Conservation (phyloP, 2,888 invertebrate species). For the Bembecia ichneumoniformis region DNA sequence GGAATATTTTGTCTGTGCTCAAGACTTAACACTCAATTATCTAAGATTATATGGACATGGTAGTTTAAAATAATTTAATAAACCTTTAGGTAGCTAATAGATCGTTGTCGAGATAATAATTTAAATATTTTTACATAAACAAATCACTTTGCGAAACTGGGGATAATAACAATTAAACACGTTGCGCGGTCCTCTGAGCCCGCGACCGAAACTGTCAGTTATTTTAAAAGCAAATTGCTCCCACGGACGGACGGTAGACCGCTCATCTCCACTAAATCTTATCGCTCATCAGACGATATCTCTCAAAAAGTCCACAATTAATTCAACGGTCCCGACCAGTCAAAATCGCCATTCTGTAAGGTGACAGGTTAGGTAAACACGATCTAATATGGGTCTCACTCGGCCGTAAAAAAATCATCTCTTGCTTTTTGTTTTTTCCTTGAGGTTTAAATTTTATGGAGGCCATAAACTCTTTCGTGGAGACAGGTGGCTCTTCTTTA, state of each 20-base stretch:
- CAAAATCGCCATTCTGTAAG: conserved; percentile 69
- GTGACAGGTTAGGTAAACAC: conserved; percentile 72
- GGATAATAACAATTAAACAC: conserved; percentile 43
- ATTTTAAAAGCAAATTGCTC: conserved; percentile 42
- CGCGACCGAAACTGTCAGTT: conserved; percentile 38
- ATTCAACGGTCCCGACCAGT: conserved; percentile 58
- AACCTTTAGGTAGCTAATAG: background rate
- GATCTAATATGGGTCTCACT: conserved; percentile 60
- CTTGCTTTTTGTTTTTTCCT: conserved; percentile 61
- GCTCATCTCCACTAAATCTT: conserved; percentile 27
- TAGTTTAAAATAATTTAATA: background rate
- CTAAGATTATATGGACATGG: too few species aligned
- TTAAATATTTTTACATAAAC: background rate
- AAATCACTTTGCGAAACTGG: conserved; percentile 17
- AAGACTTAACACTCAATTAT: too few species aligned
- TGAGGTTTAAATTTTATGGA: conserved; percentile 69
- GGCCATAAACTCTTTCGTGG: conserved; percentile 70
- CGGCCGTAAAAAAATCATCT: conserved; percentile 49
- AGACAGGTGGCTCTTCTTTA: conserved; percentile 72
- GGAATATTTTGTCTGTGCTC: too few species aligned
- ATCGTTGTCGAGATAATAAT: background rate
- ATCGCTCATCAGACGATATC: conserved; percentile 62
- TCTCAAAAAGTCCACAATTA: conserved; percentile 62
- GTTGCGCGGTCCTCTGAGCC: conserved; percentile 31
- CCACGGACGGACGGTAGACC: conserved; percentile 41